Evolutionary conservation across 2,888 invertebrate genomes (phyloP), one percentile per base, ranked within the genome.

Genomic region (Gortyna flavago): DNA sequence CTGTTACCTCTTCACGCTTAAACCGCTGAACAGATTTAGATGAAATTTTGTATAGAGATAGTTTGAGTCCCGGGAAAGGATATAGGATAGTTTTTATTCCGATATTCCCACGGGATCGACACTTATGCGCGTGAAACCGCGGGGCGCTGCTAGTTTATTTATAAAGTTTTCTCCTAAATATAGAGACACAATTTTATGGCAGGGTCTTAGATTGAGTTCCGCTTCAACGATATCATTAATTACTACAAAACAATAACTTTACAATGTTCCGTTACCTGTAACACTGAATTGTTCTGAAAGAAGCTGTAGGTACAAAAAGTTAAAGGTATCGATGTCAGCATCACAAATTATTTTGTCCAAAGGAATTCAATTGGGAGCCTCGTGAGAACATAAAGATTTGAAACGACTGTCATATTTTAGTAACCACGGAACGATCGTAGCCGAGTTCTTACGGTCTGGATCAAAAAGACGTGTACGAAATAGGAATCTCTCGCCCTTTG

Each of bases 361-460:
- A 72, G 54, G 81, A 64, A 88, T 87, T 87, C 85, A 90, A 89
- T 91, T 88, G 85, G 64, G 72, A 83, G 77, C 85, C 80, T 78
- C 77, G 85, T 76, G 76, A 87, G 86, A 89, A 88, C 82, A 83
- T 86, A 76, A 81, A 88, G 87, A 85, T 88, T 85, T 85, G 79
- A 89, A 90, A 88, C 77, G 85, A 84, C 86, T 64, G 85, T 86
- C 85, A 89, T 91, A 91, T 88, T 87, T 90, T 80, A 88, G 62
- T 66, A 80, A 86, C 79, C 85, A 70, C 71, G 54, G 73, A 66
- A 64, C 75, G 81, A 73, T 84, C 61, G 77, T 77, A 71, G 77
- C 64, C 72, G 79, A 81, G 76, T 84, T 87, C 68, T 68, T 79
- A 65, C 77, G 62, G 80, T 72, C 57, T 76, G 85, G 85, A 88